Percentiles rank a stretch among this genome's conserved stretches.
Conservation (phyloP, 2,797 vertebrate genomes). For the Sebastes itinus region DNA sequence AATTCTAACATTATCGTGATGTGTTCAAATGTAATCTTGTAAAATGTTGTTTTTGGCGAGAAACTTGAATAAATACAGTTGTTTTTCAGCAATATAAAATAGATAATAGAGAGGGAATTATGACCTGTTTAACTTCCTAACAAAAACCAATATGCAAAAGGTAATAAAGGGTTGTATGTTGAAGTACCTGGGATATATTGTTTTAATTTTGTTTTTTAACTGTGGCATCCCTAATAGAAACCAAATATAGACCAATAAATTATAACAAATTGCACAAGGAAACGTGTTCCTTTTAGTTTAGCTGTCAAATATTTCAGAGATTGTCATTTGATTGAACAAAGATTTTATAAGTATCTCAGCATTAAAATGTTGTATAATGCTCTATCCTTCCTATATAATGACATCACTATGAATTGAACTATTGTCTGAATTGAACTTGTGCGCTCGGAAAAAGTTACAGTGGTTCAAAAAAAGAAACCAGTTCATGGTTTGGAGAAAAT, state of each 20-base stretch:
- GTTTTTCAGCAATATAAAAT: too few species aligned
- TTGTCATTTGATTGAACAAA: not conserved
- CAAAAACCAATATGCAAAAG: too few species aligned
- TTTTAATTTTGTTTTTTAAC: too few species aligned
- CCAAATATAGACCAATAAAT: not conserved
- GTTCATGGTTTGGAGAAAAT: conserved; percentile 17
- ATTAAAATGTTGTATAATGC: not conserved
- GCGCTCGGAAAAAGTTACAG: not conserved
- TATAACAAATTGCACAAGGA: not conserved
- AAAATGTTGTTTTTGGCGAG: too few species aligned
- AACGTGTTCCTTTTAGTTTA: not conserved
- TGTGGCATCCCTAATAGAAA: not conserved
- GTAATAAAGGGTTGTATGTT: too few species aligned
- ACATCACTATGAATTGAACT: not conserved
- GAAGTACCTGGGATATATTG: too few species aligned
- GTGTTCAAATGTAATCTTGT: too few species aligned
- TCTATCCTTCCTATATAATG: not conserved
- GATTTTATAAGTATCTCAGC: not conserved
- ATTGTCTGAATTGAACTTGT: not conserved
- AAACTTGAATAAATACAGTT: too few species aligned
- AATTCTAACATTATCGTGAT: too few species aligned
- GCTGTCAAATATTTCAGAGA: not conserved
- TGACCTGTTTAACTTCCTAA: too few species aligned
- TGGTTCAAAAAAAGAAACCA: conserved; percentile 8
- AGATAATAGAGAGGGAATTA: too few species aligned